Conservation (phyloP, 2,797 vertebrate species). For the Takifugu rubripes region DNA sequence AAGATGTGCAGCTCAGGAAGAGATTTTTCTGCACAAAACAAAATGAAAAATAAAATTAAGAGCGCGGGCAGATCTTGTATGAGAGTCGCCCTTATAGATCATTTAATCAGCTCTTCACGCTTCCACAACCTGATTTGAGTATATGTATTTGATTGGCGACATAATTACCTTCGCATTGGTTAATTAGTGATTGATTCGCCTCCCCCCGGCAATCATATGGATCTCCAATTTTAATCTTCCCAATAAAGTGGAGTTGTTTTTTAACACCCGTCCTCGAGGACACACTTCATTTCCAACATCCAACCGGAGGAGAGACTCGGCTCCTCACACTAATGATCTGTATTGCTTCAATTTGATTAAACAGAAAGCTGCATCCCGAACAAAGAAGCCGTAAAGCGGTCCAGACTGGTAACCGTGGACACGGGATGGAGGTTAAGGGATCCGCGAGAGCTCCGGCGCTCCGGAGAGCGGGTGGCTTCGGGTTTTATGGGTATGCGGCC, state of each 20-base stretch:
- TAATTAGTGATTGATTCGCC: constrained; percentile 76
- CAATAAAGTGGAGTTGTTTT: constrained; percentile 59
- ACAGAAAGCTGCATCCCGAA: constrained; percentile 60
- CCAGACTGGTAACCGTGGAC: constrained; percentile 63
- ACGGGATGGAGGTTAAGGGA: constrained; percentile 67
- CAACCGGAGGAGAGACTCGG: constrained; percentile 56
- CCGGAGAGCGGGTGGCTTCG: constrained; percentile 48
- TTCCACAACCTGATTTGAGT: constrained; percentile 60
- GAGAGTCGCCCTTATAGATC: constrained; percentile 44
- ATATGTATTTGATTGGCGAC: constrained; percentile 71
- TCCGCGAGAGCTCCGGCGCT: constrained; percentile 60
- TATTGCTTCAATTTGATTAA: constrained; percentile 66
- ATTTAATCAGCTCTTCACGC: constrained; percentile 57
- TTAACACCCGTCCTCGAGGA: constrained; percentile 43
- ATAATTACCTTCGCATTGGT: constrained; percentile 73
- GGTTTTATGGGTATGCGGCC: constrained; percentile 56
- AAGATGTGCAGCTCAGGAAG: constrained; percentile 20
- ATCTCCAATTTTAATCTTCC: constrained; percentile 64
- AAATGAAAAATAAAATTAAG: constrained; percentile 23
- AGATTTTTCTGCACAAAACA: constrained; percentile 8
- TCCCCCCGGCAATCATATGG: constrained; percentile 63
- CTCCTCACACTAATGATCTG: constrained; percentile 60
- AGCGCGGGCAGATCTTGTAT: constrained; percentile 31
- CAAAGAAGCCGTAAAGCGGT: constrained; percentile 45
- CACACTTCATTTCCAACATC: constrained; percentile 60